Conservation (phyloP, 2,888 invertebrate genomes). For the Ectobius pallidus region DNA sequence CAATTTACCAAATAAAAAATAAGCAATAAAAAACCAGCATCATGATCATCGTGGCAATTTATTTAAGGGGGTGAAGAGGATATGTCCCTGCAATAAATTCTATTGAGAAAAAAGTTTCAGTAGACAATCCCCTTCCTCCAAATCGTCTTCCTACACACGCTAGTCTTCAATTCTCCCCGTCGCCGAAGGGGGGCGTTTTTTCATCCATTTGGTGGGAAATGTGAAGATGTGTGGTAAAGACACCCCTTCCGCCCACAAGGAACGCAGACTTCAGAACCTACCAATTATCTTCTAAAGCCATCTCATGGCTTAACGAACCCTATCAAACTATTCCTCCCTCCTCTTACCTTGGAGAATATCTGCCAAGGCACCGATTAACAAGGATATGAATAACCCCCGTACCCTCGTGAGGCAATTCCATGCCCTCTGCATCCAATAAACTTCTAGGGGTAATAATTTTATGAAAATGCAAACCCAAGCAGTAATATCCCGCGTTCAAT, state of each 20-base stretch:
- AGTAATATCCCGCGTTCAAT: too few species aligned
- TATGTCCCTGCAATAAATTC: slow-evolving; percentile 21
- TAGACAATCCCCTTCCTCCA: slow-evolving; percentile 3
- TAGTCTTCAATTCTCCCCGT: slow-evolving; percentile 2
- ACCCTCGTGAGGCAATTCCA: not conserved
- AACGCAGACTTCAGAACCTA: slow-evolving; percentile 1
- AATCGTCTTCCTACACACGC: not conserved
- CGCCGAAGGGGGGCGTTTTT: slow-evolving; percentile 8
- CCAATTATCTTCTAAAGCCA: slow-evolving; percentile 30
- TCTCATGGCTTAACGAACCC: slow-evolving; percentile 31
- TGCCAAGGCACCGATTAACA: slow-evolving; percentile 22
- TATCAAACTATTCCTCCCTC: not conserved
- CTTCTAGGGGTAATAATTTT: not conserved
- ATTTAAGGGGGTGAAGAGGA: slow-evolving; percentile 21
- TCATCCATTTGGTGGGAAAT: not conserved
- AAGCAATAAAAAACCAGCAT: not conserved
- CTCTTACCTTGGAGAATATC: not conserved
- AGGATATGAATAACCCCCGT: slow-evolving; percentile 16
- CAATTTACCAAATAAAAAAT: not conserved
- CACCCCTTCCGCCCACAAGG: not conserved
- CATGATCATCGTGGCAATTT: slow-evolving; percentile 15
- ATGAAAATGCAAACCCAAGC: not conserved
- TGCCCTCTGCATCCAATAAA: not conserved
- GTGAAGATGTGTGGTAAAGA: not conserved
- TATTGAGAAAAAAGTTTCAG: not conserved